Percentiles rank a stretch among this genome's conserved stretches.
phyloP scores from a whole-genome alignment of 2,888 invertebrate species.

The Calephelis perditalis region DNA sequence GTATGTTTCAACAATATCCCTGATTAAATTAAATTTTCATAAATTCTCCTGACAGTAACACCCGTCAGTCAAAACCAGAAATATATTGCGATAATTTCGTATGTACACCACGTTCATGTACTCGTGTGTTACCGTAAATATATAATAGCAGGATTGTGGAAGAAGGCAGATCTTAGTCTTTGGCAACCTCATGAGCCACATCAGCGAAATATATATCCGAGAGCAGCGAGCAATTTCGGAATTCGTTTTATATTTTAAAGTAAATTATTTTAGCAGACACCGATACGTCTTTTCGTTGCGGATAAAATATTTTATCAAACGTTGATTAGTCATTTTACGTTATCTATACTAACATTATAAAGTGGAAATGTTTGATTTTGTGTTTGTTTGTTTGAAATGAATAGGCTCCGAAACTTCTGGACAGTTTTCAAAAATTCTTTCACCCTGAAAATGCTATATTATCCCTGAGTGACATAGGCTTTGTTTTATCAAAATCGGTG shows the following conservation, averaged over 20 bases:
- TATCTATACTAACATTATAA: no score
- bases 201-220: conserved; percentile 25
- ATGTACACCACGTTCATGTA: conserved; percentile 3
- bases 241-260: conserved; percentile 21
- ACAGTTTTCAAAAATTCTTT: no score
- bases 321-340: not conserved
- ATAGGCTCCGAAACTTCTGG: no score
- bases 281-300: not conserved
- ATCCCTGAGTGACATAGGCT: no score
- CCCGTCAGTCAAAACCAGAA: not conserved
- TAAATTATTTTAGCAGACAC: conserved; percentile 14
- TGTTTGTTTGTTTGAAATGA: no score
- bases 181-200: conserved; percentile 33
- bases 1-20: no score
- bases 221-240: conserved; percentile 23
- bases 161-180: conserved; percentile 23
- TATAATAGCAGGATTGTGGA: conserved; percentile 17
- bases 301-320: conserved; percentile 3
- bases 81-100: not conserved
- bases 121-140: conserved; percentile 16
- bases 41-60: not conserved
- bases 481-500: no score
- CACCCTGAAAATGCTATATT: no score
- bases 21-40: not conserved
- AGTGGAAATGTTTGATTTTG: no score